Conservation (phyloP, 2,113 vertebrate genomes). For the Vireo altiloquus region DNA sequence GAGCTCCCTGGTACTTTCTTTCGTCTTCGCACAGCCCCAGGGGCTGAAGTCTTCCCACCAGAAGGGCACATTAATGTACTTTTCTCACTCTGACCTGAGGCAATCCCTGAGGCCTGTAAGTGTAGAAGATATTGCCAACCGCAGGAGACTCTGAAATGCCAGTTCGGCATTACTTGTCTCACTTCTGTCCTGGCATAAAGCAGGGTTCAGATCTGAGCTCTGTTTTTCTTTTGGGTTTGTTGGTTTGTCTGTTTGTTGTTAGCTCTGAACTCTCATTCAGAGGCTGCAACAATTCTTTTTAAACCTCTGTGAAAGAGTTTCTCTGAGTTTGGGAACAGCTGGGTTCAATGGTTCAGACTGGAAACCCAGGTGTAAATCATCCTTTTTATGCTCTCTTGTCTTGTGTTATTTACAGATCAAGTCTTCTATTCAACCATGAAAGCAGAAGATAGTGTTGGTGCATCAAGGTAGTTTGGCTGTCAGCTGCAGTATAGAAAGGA, state of each 20-base stretch:
- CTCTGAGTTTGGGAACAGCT: neutral
- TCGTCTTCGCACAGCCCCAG: neutral
- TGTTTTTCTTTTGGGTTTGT: neutral
- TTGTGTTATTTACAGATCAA: neutral
- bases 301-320: neutral
- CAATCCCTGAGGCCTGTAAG: neutral
- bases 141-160: neutral
- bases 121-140: neutral
- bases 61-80: neutral
- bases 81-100: neutral
- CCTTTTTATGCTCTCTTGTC: neutral
- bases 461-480: neutral
- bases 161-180: neutral
- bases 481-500: neutral
- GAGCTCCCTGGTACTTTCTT: neutral
- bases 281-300: neutral
- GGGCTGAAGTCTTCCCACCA: neutral
- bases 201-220: neutral
- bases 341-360: neutral
- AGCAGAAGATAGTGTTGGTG: neutral
- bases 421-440: neutral
- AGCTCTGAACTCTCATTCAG: neutral
- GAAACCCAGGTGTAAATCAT: neutral
- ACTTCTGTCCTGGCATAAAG: neutral
- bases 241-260: neutral